Base-by-base conservation (phyloP, 2,113 vertebrate species). In the Ariopsis seemanni region DNA sequence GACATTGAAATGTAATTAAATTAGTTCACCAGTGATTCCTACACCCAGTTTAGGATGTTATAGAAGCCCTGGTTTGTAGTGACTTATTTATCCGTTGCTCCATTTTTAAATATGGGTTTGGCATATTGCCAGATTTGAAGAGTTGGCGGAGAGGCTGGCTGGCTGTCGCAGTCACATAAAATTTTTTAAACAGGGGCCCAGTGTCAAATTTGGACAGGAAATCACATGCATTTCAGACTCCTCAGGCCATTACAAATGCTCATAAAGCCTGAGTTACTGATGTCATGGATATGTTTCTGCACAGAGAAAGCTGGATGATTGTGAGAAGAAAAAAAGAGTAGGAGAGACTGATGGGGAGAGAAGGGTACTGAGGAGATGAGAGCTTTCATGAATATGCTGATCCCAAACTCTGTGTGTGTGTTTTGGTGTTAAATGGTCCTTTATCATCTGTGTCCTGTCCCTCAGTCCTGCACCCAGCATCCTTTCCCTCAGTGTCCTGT, bases 61-160 rank as follows among this genome's bases (percentile, higher is more conserved):
- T 17, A 15, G 18, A 17, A 57, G 58, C 18, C 25, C 30, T 55
- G 1, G 55, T 75, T n/a, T 65, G 52, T 50, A 78, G 52, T 62
- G 22, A 57, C 53, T 63, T 71, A 15, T 82, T 89, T 86, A 82
- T 77, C 63, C 34, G n/a, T 86, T 82, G 67, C 81, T 82, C 74
- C 62, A 30, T 86, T 52, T 65, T 69, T 58, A 69, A 67, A 53
- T 83, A 83, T 79, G 63, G 86, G 65, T 52, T 42, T 78, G 62
- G 42, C 34, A 7, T 85, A 65, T 80, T 65, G 57, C 48, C 88
- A 82, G 86, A 48, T 30, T 27, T 83, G n/a, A 71, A 82, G 22
- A 72, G 55, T 77, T 69, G 65, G 42, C 52, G 20, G 20, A 65
- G 65, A 88, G 65, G 42, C 42, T 42, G 42, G 42, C 42, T 42